Percentiles rank a stretch among this genome's conserved stretches.
These are phyloP conservation scores for Virgularia gustaviana DNA, from an alignment of 92 coral and sea anemone species.

Conservation along the genomic window DNA sequence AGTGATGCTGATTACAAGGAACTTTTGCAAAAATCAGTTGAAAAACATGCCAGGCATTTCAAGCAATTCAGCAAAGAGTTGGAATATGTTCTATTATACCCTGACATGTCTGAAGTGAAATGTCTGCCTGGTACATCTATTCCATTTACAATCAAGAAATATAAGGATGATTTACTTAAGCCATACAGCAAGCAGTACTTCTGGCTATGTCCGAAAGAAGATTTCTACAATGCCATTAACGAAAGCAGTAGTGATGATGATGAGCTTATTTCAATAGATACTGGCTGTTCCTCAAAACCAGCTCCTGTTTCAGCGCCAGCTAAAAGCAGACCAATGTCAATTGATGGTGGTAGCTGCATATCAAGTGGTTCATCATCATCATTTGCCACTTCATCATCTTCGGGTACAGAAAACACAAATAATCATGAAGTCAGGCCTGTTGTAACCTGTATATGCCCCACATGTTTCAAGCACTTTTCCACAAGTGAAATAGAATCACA, in stretches of 20 bases:
- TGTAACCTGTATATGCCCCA: constrained; percentile 18
- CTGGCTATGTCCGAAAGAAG: too few relatives aligned
- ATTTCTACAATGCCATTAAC: constrained; percentile 26
- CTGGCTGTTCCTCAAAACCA: too few relatives aligned
- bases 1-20: constrained; percentile 28
- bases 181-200: constrained; percentile 57
- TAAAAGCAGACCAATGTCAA: too few relatives aligned
- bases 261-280: too few relatives aligned
- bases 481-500: constrained; percentile 28
- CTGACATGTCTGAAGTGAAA: constrained; percentile 44
- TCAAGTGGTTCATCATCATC: background rate
- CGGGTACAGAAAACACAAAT: background rate
- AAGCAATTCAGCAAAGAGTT: constrained; percentile 39
- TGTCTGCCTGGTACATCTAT: constrained; percentile 46
- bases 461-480: constrained; percentile 25
- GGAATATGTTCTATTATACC: constrained; percentile 44
- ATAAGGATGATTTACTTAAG: constrained; percentile 53
- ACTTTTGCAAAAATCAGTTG: constrained; percentile 43
- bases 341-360: background rate
- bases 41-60: constrained; percentile 51
- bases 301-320: too few relatives aligned
- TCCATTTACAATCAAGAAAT: constrained; percentile 48
- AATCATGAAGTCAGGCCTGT: background rate
- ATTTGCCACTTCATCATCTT: background rate
- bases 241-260: too few relatives aligned